phyloP scores from a whole-genome alignment of 2,113 vertebrate genomes.

The Emydocephalus ijimae region DNA sequence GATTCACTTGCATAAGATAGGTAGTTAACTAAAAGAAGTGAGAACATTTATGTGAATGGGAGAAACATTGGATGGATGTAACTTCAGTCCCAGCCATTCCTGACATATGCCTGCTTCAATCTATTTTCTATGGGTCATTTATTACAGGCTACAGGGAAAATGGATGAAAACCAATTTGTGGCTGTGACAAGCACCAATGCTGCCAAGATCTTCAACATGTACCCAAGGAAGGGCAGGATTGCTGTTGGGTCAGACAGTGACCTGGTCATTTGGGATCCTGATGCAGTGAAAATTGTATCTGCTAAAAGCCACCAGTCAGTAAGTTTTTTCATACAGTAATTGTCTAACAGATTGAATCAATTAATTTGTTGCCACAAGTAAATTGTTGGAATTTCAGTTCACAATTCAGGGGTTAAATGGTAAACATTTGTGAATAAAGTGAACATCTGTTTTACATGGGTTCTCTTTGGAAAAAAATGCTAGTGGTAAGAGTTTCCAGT shows the following conservation, averaged over 20 bases:
- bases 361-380: not conserved
- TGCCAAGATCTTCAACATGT: conserved; percentile 97
- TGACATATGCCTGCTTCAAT: not conserved
- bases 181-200: conserved; percentile 97
- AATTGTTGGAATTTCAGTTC: not conserved
- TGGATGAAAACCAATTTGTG: conserved; percentile 99
- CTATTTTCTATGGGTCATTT: conserved; percentile 14
- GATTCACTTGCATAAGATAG: not conserved
- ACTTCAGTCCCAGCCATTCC: not conserved
- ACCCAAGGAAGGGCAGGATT: conserved; percentile 93
- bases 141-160: conserved; percentile 90
- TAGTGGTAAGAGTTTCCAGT: not conserved
- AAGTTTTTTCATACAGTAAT: conserved; percentile 37
- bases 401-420: not conserved
- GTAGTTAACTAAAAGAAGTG: not conserved
- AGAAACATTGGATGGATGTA: not conserved
- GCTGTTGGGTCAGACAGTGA: conserved; percentile 93
- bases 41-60: not conserved
- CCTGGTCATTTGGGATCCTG: conserved; percentile 96
- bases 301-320: conserved; percentile 96
- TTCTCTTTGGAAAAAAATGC: not conserved
- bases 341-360: not conserved
- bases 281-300: conserved; percentile 87
- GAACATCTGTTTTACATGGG: not conserved
- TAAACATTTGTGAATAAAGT: not conserved